Percentiles rank a stretch among this genome's conserved stretches.
These are phyloP conservation scores for Temnothorax ravouxi DNA, from an alignment of 2,888 invertebrate genomes.

Conservation along the genomic window DNA sequence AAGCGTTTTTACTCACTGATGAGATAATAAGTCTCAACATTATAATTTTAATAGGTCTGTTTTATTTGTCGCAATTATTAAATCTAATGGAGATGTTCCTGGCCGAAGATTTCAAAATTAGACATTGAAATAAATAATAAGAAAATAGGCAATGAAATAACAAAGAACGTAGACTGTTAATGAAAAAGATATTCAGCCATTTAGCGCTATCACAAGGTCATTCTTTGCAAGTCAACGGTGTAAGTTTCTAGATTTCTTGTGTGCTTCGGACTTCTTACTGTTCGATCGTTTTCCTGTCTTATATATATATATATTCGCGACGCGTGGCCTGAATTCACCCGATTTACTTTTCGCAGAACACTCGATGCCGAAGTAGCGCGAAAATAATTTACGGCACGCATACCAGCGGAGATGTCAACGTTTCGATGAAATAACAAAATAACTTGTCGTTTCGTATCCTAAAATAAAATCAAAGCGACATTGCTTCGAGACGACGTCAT, in stretches of 20 bases:
- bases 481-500: background rate
- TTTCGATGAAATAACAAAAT: slow-evolving; percentile 16
- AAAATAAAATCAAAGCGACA: slow-evolving; percentile 23
- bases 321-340: slow-evolving; percentile 40
- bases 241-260: slow-evolving; percentile 25
- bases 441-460: background rate
- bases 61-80: background rate
- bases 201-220: slow-evolving; percentile 13
- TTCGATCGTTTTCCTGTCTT: slow-evolving; percentile 44
- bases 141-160: background rate
- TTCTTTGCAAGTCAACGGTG: slow-evolving; percentile 15
- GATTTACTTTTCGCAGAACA: slow-evolving; percentile 38
- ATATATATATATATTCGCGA: slow-evolving; percentile 48
- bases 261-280: slow-evolving; percentile 27
- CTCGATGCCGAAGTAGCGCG: slow-evolving; percentile 14
- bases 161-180: background rate
- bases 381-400: slow-evolving; percentile 40
- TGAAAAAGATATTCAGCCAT: background rate
- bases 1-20: background rate
- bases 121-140: background rate
- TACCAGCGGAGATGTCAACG: slow-evolving; percentile 19
- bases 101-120: background rate
- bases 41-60: background rate
- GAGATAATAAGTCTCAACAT: background rate
- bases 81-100: background rate